Percentiles rank a stretch among this genome's conserved stretches.
phyloP scores from a whole-genome alignment of 2,113 vertebrate genomes.

The Melozone crissalis region DNA sequence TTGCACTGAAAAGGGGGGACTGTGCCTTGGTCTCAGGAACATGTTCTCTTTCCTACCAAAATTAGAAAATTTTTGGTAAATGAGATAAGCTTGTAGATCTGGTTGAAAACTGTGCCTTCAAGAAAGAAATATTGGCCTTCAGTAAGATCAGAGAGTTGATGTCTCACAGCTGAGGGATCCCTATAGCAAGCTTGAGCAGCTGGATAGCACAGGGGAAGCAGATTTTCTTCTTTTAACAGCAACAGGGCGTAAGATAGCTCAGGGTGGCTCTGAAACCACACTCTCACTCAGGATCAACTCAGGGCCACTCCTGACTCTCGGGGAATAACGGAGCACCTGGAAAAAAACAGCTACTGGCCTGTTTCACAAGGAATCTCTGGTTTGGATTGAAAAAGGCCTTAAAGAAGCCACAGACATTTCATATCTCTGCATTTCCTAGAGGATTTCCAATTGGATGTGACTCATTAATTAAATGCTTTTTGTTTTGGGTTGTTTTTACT shows the following conservation, averaged over 20 bases:
- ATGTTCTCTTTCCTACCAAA: background rate
- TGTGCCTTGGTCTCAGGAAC: background rate
- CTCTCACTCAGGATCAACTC: background rate
- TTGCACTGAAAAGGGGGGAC: background rate
- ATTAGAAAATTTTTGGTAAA: background rate
- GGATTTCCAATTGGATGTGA: background rate
- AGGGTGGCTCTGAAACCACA: background rate
- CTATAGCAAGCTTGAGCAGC: background rate
- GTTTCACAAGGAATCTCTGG: background rate
- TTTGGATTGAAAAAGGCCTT: background rate
- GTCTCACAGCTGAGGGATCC: background rate
- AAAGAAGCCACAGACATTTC: background rate
- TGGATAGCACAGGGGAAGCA: background rate
- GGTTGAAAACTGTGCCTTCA: background rate
- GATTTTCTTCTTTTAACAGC: background rate
- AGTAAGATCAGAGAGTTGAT: background rate
- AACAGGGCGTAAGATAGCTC: background rate
- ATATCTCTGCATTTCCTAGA: background rate
- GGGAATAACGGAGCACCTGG: background rate
- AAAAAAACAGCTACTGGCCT: background rate
- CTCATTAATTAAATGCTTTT: background rate
- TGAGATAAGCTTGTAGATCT: background rate
- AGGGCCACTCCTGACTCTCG: background rate
- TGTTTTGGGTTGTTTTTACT: background rate
- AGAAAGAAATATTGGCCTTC: background rate